Evolutionary conservation across 2,113 vertebrate species (phyloP).

Genomic region (Thermophis baileyi): DNA sequence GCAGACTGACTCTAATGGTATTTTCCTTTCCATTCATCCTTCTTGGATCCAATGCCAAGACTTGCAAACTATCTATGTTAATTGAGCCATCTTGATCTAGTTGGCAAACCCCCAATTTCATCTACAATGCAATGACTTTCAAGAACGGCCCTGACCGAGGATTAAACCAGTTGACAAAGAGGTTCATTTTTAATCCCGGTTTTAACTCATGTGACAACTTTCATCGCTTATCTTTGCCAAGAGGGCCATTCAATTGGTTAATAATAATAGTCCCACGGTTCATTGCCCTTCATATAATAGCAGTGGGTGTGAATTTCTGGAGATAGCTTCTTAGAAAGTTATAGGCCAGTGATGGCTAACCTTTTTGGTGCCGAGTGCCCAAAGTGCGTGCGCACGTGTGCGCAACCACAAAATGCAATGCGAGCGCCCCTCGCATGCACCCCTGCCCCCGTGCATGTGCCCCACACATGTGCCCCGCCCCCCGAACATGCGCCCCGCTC

Average conservation of each 20-base stretch:
- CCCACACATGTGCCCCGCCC: too few relatives aligned
- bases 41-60: neutral
- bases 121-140: constrained; percentile 4
- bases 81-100: neutral
- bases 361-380: too few relatives aligned
- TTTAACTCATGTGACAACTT: constrained; percentile 21
- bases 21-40: neutral
- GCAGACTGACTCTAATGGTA: neutral
- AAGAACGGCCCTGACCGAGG: constrained; percentile 1
- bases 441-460: too few relatives aligned
- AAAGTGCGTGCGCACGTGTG: too few relatives aligned
- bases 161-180: constrained; percentile 11
- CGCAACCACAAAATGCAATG: too few relatives aligned
- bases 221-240: constrained; percentile 7
- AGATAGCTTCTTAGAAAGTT: neutral
- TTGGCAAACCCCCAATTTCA: constrained; percentile 14
- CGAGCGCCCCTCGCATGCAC: too few relatives aligned
- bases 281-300: neutral
- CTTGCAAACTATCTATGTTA: neutral
- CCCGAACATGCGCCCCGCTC: too few relatives aligned
- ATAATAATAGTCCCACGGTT: neutral
- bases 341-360: too few relatives aligned
- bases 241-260: constrained; percentile 19
- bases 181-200: constrained; percentile 11
- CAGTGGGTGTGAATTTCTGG: neutral